Evolutionary conservation across 2,888 invertebrate species (phyloP), one percentile per base, ranked within the genome.

Genomic region (Luperina testacea): DNA sequence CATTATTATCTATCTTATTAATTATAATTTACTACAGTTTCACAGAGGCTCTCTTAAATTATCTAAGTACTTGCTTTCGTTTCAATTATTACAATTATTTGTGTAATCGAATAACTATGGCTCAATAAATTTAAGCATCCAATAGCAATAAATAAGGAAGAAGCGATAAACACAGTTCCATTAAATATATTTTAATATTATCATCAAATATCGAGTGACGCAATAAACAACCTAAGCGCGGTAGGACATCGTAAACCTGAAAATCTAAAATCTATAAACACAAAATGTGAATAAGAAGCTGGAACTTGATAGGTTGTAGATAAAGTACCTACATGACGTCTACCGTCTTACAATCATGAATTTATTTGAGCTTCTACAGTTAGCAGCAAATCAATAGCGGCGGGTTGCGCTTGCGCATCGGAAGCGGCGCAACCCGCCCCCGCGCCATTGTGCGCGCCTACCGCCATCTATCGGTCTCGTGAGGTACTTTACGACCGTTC

Each of bases 381-480:
- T 87, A 89, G 90, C 87, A 92, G 92, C 90, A 90, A 92, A 92
- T 93, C 88, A 85, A 92, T 91, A 91, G 81, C 79, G 75, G 73
- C 83, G 75, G 75, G 82, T 80, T 83, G 82, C 82, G 89, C 86
- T 68, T 76, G 83, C 77, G 83, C 90, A 86, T 89, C 83, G 73
- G 80, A 84, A 85, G 85, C 86, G 81, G 75, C 77, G 88, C 85
- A 84, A 85, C 85, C 91, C 94, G 94, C 95, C 95, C 93, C 93
- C 95, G 90, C 93, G 81, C 93, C 88, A 94, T 95, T 95, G 95
- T 95, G 87, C 86, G 86, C 86, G 75, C 81, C 78, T 87, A 89
- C 90, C 89, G 92, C 92, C 94, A 92, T 93, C 94, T 93, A 91
- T 89, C 92, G 91, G 79, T 80, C 86, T 75, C 72, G 78, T 77